phyloP scores from a whole-genome alignment of 2,888 invertebrate species.

The Dysmachus trigonus region DNA sequence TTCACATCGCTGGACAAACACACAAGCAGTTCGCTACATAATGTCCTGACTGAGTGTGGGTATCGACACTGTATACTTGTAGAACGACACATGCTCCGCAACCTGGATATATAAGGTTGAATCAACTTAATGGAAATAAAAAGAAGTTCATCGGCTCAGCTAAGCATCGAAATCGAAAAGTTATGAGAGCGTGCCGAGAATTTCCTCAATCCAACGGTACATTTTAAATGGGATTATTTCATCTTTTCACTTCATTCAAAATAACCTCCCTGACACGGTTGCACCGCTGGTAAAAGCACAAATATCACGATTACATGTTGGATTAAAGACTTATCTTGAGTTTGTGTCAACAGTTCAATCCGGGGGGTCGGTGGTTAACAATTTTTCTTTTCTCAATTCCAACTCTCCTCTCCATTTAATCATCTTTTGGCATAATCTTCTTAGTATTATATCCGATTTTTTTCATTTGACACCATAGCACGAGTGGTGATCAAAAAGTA shows the following conservation, averaged over 20 bases:
- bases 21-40: neutral
- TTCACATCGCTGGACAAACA: neutral
- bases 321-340: too few species aligned
- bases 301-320: too few species aligned
- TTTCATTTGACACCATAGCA: too few species aligned
- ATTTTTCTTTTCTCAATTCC: too few species aligned
- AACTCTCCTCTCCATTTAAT: too few species aligned
- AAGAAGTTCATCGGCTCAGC: conserved; percentile 28
- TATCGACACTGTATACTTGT: neutral
- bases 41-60: neutral
- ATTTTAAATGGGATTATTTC: neutral
- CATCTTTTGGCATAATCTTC: too few species aligned
- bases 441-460: too few species aligned
- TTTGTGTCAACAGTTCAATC: too few species aligned
- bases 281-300: too few species aligned
- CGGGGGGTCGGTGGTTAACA: too few species aligned
- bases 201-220: neutral
- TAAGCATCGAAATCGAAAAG: conserved; percentile 12
- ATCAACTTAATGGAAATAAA: conserved; percentile 24
- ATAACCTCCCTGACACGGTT: too few species aligned
- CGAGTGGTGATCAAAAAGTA: too few species aligned
- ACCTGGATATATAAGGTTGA: neutral
- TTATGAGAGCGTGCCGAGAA: neutral
- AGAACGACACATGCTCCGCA: neutral
- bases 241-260: neutral